Base-by-base conservation (phyloP, 2,888 invertebrate species). In the Syrista parreyssii region DNA sequence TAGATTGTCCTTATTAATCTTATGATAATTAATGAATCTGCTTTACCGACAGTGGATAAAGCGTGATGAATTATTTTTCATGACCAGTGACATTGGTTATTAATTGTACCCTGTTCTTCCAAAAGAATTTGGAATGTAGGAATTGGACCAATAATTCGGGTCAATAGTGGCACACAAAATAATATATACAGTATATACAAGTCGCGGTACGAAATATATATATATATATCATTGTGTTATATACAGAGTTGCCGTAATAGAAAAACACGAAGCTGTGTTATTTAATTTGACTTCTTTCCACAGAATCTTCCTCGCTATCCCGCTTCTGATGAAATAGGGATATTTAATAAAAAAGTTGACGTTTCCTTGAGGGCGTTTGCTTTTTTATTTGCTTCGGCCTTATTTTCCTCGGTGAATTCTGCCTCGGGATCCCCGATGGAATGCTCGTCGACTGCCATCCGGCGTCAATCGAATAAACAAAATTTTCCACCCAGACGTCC, bases 271-370 rank as follows among this genome's bases (percentile, higher is more conserved):
- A 23, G 55, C 55, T 23, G 23, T 23, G 55, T 55, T 55, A 55
- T 55, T 55, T 9, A 55, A 55, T 55, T 55, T 55, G 15, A 55
- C 23, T 55, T 55, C 9, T 6, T 55, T 55, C 9, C 55, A 55
- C 23, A 23, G 55, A 55, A 55, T 55, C 55, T 55, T 55, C 55
- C 55, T 55, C 55, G 6, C 23, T 55, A 23, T 55, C 23, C 23
- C 9, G 55, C 55, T 9, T 55, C 55, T 23, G 6, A 23, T 55
- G 55, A 55, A 55, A 55, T 23, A 55, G 75, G 74, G 81, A 85
- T 84, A 85, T 86, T 86, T 84, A 84, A 86, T 86, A 83, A 85
- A 84, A 85, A 85, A 84, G 82, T 83, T 85, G 82, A 85, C 84
- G 82, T 85, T 83, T 85, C 83, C 82, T 81, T 33, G 74, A 71